phyloP scores from a whole-genome alignment of 2,888 invertebrate genomes.

The Eilema griseolum region DNA sequence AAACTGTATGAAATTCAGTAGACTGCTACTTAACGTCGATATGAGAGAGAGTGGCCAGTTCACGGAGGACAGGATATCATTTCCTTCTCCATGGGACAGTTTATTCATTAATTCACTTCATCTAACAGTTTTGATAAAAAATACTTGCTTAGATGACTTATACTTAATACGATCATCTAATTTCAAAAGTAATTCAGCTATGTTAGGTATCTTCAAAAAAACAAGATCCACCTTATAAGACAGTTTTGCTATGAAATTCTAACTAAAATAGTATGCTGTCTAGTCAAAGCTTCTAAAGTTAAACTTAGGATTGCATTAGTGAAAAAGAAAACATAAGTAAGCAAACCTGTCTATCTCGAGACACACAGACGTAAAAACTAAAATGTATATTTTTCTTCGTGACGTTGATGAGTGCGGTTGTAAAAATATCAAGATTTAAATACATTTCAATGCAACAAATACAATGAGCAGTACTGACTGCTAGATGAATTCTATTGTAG shows the following conservation, averaged over 20 bases:
- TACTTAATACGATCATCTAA: not conserved
- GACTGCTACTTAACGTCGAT: too few species aligned
- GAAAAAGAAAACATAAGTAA: constrained; percentile 36
- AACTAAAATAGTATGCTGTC: not conserved
- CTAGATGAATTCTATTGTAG: not conserved
- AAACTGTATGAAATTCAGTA: too few species aligned
- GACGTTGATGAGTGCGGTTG: not conserved
- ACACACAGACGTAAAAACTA: constrained; percentile 39
- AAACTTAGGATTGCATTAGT: constrained; percentile 43
- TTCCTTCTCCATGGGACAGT: too few species aligned
- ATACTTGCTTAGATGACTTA: too few species aligned
- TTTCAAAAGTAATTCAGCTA: not conserved
- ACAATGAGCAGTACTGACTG: not conserved
- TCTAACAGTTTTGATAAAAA: too few species aligned
- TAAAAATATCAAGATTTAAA: constrained; percentile 2
- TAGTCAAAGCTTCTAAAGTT: constrained; percentile 21
- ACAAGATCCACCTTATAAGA: not conserved
- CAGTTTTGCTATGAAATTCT: not conserved
- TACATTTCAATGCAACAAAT: constrained; percentile 10
- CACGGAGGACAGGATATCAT: too few species aligned
- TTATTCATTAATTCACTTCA: too few species aligned
- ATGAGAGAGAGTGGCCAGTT: too few species aligned
- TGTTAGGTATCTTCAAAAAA: not conserved
- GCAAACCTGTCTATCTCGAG: constrained; percentile 47
- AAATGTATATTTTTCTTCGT: constrained; percentile 11